Evolutionary conservation across 2,888 invertebrate species (phyloP).

Genomic region (Cryptocheilus praepositus): DNA sequence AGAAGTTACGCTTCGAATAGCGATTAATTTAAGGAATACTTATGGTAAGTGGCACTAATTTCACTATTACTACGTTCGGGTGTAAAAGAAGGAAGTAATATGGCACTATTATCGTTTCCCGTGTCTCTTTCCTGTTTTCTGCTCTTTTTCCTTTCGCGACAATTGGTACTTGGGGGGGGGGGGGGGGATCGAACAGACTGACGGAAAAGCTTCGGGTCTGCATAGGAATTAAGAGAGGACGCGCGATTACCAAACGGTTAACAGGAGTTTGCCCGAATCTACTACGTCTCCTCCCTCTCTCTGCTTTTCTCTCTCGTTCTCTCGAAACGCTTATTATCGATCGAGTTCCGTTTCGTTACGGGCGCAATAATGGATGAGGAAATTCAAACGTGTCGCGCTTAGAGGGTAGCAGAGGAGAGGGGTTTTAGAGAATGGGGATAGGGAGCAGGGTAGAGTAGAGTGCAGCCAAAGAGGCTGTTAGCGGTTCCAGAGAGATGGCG

Average conservation of each 20-base stretch:
- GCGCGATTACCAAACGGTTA: neutral
- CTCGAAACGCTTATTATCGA: neutral
- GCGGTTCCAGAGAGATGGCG: neutral
- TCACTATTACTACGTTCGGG: no score
- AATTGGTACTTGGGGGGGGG: no score
- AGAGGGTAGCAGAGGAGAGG: neutral
- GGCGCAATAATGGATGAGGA: constrained; percentile 6
- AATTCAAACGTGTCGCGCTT: neutral
- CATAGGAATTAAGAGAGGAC: neutral
- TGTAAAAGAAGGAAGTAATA: no score
- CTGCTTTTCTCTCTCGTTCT: neutral
- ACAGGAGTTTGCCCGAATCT: no score
- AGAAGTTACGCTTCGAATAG: no score
- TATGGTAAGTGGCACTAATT: no score
- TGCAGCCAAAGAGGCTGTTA: no score
- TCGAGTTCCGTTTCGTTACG: neutral
- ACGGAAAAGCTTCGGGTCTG: neutral
- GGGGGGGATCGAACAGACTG: neutral
- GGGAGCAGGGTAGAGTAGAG: neutral
- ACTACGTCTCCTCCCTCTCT: neutral
- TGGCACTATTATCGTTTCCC: neutral
- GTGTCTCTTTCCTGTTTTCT: neutral
- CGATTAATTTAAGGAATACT: no score
- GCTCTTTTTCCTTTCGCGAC: neutral
- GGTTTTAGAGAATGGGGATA: neutral